These are phyloP conservation scores for Epirrhoe alternata DNA, from an alignment of 2,888 invertebrate species.

Conservation along the genomic window DNA sequence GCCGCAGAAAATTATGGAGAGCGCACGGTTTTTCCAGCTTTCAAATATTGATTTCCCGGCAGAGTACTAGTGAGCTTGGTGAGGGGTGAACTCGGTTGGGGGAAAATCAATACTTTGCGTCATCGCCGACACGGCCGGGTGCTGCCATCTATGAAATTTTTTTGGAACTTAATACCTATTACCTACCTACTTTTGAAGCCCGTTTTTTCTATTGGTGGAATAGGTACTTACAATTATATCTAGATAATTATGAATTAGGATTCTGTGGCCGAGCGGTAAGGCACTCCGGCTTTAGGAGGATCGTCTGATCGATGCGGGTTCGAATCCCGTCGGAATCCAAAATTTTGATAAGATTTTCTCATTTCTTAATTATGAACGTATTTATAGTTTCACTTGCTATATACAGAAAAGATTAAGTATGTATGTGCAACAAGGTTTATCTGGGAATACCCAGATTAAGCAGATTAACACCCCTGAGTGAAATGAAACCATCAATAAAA, in stretches of 20 bases:
- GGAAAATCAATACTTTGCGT: conserved; percentile 72
- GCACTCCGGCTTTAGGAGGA: too few species aligned
- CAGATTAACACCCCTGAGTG: too few species aligned
- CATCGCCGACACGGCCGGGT: conserved; percentile 6
- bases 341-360: too few species aligned
- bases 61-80: conserved; percentile 45
- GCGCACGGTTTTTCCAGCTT: conserved; percentile 61
- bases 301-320: too few species aligned
- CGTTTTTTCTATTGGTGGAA: neutral
- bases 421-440: too few species aligned
- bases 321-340: too few species aligned
- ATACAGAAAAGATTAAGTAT: neutral
- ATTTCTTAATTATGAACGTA: neutral
- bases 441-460: too few species aligned
- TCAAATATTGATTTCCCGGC: conserved; percentile 76
- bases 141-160: conserved; percentile 66
- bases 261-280: too few species aligned
- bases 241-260: neutral
- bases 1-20: conserved; percentile 24
- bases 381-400: neutral
- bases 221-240: neutral
- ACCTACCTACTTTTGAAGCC: neutral
- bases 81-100: conserved; percentile 30
- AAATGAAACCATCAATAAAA: too few species aligned
- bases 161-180: conserved; percentile 24